These are phyloP conservation scores for Azemiops feae DNA, from an alignment of 2,113 vertebrate species.

Conservation along the genomic window DNA sequence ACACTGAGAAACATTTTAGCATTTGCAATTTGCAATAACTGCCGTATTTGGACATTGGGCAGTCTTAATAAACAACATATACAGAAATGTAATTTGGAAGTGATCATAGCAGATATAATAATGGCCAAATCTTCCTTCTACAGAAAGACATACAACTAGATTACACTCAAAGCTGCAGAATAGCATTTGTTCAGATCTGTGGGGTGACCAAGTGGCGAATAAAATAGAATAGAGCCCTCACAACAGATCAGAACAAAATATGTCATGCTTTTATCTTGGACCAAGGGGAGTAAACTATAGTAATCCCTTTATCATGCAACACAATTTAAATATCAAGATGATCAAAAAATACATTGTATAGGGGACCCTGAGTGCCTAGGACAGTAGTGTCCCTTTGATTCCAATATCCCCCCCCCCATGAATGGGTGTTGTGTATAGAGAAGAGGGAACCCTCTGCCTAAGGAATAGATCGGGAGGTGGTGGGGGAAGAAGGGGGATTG, in stretches of 20 bases:
- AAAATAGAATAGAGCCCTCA: not conserved
- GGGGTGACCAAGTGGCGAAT: not conserved
- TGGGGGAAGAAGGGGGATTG: not conserved
- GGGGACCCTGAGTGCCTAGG: not conserved
- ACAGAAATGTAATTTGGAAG: not conserved
- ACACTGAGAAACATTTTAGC: not conserved
- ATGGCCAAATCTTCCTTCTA: not conserved
- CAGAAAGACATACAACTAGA: not conserved
- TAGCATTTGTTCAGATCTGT: not conserved
- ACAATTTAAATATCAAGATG: not conserved
- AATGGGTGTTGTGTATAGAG: not conserved
- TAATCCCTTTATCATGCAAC: not conserved
- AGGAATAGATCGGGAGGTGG: not conserved
- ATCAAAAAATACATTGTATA: not conserved
- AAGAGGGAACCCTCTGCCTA: not conserved
- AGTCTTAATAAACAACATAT: not conserved
- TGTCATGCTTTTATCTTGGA: not conserved
- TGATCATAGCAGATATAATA: not conserved
- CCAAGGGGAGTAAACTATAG: not conserved
- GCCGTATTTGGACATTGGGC: not conserved
- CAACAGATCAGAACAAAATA: not conserved
- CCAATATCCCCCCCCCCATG: not conserved
- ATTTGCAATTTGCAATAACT: not conserved
- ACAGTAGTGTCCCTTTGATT: not conserved
- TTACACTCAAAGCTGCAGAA: not conserved